Evolutionary conservation across 1,140 invertebrate species (phyloP).

Genomic region (Heliconius eleuchia): DNA sequence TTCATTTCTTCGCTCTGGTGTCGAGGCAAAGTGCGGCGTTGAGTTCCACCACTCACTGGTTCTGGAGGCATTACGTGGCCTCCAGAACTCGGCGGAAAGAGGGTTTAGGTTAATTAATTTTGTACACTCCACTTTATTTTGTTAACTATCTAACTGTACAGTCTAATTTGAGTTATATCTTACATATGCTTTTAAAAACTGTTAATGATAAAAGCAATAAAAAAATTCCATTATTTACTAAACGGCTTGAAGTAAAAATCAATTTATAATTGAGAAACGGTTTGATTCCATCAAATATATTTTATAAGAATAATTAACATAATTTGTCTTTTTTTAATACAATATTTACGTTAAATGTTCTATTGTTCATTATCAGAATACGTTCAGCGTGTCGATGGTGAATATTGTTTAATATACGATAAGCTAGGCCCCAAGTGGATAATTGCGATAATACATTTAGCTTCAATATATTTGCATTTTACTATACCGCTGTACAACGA

Average conservation of each 20-base stretch:
- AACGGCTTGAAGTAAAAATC: background rate
- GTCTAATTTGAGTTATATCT: too few relatives aligned
- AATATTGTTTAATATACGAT: slow-evolving; percentile 52
- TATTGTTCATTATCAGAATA: slow-evolving; percentile 25
- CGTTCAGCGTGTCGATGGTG: slow-evolving; percentile 31
- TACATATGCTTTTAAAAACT: background rate
- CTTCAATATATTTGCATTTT: slow-evolving; percentile 37
- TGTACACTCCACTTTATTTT: background rate
- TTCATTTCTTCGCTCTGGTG: too few relatives aligned
- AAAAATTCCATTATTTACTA: background rate
- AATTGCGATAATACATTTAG: slow-evolving; percentile 46
- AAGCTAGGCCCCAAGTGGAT: slow-evolving; percentile 47
- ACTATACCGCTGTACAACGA: slow-evolving; percentile 18
- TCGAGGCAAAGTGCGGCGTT: too few relatives aligned
- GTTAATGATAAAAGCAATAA: background rate
- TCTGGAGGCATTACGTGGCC: too few relatives aligned
- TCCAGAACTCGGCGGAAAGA: too few relatives aligned
- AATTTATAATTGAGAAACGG: background rate
- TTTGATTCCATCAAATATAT: background rate
- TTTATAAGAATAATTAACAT: background rate
- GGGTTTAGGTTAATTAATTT: background rate
- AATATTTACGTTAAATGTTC: slow-evolving; percentile 15
- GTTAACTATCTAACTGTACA: too few relatives aligned
- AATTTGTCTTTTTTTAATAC: background rate
- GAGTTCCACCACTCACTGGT: too few relatives aligned